Evolutionary conservation across 2,113 vertebrate species (phyloP), one percentile per base, ranked within the genome.

Genomic region (Cyprichromis sp.): DNA sequence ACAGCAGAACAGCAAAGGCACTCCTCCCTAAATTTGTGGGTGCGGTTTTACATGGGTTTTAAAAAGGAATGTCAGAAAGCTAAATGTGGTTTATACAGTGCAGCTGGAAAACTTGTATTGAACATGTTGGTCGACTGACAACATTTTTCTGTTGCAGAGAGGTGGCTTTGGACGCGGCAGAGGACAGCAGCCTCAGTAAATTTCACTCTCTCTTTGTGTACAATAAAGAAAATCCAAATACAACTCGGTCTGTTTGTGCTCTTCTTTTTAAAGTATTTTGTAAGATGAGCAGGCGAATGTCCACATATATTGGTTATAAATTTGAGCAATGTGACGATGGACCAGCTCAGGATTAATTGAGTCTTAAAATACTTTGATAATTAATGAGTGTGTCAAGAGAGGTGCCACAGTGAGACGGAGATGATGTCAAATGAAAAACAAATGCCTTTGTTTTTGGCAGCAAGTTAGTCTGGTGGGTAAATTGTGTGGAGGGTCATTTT

Each of bases 101-200:
- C 40, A 19, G 13, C 7, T 10, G 45, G 29, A 19, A 31, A 31
- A 42, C 2, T 85, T 38, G 11, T 82, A 38, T 73, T 59, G 14
- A 81, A 10, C 38, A 21, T 38, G 34, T 68, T 53, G 4, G 8
- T 59, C 13, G 21, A 50, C 34, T 21, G 52, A 29, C 38, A 17
- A 7, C 5, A 5, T 34, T 5, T 85, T 42, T 63, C 55, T 54
- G 71, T 94, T 91, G 17, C 97, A 99, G 99, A 99, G 98, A 96
- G 98, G 99, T 84, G 99, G 99, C 92, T 99, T 99, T 21, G 99
- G 99, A 91, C 98, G 98, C 85, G 98, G 99, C 92, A 97, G 99
- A 97, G 98, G 99, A 94, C 98, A 98, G 84, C 98, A 97, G 83
- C 98, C 98, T 87, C 98, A 99, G 96, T 99, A 96, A 97, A 95